Conservation (phyloP, 92 coral and sea anemone species). For the Phymanthus crucifer region DNA sequence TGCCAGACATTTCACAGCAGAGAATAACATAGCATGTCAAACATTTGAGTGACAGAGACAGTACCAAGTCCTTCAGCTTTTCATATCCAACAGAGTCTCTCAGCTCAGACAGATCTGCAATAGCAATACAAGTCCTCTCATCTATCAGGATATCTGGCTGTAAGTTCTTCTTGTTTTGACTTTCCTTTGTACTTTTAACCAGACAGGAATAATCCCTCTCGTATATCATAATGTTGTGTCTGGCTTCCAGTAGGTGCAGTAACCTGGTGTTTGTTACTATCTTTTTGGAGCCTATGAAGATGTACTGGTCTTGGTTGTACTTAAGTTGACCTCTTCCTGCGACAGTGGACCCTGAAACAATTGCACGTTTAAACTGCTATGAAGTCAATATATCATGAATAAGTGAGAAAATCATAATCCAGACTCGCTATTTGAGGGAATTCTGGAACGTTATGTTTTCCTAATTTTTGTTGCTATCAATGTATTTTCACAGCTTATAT, state of each 20-base stretch:
- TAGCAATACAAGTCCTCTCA: slow-evolving; percentile 74
- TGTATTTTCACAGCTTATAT: too few species aligned
- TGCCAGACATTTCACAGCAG: slow-evolving; percentile 23
- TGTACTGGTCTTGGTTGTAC: slow-evolving; percentile 61
- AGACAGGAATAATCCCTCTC: slow-evolving; percentile 72
- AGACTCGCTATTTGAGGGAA: neutral
- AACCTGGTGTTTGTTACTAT: slow-evolving; percentile 64
- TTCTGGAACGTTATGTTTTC: too few species aligned
- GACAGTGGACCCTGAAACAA: neutral
- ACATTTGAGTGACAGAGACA: slow-evolving; percentile 80
- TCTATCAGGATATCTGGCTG: slow-evolving; percentile 92
- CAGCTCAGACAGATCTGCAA: slow-evolving; percentile 52
- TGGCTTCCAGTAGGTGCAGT: slow-evolving; percentile 74
- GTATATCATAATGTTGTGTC: slow-evolving; percentile 73
- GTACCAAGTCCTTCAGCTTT: slow-evolving; percentile 63
- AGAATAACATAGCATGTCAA: slow-evolving; percentile 74
- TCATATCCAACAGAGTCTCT: slow-evolving; percentile 56
- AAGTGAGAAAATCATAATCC: neutral
- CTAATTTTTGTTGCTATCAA: too few species aligned
- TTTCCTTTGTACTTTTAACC: slow-evolving; percentile 15
- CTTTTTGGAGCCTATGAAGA: slow-evolving; percentile 79
- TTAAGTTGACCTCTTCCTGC: neutral
- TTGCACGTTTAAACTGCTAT: too few species aligned
- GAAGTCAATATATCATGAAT: too few species aligned
- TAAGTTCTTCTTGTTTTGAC: slow-evolving; percentile 63